A percentile compares a stretch with the other conserved stretches of the same genome.
Evolutionary conservation across 2,797 vertebrate genomes (phyloP).

Genomic region (Hippoglossus hippoglossus): DNA sequence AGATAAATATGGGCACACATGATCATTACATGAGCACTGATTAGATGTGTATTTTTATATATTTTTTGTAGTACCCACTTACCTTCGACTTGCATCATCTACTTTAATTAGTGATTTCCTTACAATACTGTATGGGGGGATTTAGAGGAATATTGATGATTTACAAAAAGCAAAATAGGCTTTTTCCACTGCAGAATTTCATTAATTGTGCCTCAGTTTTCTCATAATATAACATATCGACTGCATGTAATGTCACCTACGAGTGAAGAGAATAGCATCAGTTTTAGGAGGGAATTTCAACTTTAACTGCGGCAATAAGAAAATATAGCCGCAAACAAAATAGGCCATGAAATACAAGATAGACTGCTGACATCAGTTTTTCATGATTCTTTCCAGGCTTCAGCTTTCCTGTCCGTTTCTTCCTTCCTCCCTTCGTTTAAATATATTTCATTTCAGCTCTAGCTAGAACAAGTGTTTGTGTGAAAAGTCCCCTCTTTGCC

Average conservation of each 20-base stretch:
- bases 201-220: neutral
- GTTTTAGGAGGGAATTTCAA: no score
- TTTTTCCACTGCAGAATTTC: neutral
- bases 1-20: neutral
- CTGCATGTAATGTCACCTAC: no score
- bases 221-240: no score
- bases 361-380: neutral
- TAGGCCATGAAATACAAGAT: neutral
- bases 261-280: no score
- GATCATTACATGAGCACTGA: neutral
- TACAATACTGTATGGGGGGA: neutral
- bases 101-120: conserved; percentile 20
- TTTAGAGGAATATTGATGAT: neutral
- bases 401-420: conserved; percentile 10
- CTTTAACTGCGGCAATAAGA: neutral
- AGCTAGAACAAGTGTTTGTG: neutral
- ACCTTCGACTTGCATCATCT: conserved; percentile 11
- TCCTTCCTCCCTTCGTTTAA: conserved; percentile 6
- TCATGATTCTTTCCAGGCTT: neutral
- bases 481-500: neutral
- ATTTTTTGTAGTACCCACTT: conserved; percentile 4
- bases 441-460: neutral
- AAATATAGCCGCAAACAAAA: neutral
- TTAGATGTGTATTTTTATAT: neutral
- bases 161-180: neutral